Evolutionary conservation across 2,797 vertebrate genomes (phyloP).

Genomic region (Denticeps clupeoides): DNA sequence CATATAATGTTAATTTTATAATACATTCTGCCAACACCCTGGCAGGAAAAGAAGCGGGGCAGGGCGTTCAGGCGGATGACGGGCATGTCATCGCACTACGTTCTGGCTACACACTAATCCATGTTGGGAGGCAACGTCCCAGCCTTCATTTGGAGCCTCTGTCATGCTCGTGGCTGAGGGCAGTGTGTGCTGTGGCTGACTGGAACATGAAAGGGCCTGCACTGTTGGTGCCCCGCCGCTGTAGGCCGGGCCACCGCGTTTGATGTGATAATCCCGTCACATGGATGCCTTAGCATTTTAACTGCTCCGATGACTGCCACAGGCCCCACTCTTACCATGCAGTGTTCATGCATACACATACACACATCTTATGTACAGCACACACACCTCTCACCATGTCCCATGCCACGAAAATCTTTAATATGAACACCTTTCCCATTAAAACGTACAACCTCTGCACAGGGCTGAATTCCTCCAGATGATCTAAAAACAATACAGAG

Average conservation of each 20-base stretch:
- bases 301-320: slow-evolving; percentile 51
- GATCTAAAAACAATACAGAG: no score
- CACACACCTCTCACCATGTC: no score
- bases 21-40: no score
- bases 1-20: no score
- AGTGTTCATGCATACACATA: not conserved
- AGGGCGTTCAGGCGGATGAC: no score
- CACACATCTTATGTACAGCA: slow-evolving; percentile 32
- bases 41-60: no score
- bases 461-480: no score
- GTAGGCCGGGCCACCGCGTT: slow-evolving; percentile 53
- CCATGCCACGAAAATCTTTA: no score
- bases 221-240: slow-evolving; percentile 48
- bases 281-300: slow-evolving; percentile 54
- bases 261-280: slow-evolving; percentile 68
- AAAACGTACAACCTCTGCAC: no score
- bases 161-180: slow-evolving; percentile 54
- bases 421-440: no score
- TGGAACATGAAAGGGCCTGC: slow-evolving; percentile 63
- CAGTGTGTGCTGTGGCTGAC: slow-evolving; percentile 60
- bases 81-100: slow-evolving; percentile 37
- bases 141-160: slow-evolving; percentile 51
- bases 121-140: slow-evolving; percentile 16
- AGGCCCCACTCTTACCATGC: slow-evolving; percentile 39
- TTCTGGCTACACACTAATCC: not conserved